phyloP scores from a whole-genome alignment of 2,888 invertebrate species.

The Dicycla oo region DNA sequence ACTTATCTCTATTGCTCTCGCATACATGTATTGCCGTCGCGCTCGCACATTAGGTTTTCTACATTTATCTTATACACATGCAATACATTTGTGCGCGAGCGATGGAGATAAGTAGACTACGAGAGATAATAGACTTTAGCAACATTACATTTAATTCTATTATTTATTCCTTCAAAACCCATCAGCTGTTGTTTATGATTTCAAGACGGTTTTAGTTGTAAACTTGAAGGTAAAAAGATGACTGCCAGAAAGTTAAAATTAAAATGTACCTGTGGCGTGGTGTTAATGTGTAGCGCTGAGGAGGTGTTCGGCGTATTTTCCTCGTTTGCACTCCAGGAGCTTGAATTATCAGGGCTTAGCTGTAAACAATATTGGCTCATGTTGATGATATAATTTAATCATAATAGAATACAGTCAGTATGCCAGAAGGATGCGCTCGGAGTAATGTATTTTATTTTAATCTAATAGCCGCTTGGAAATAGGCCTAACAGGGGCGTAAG shows the following conservation, averaged over 20 bases:
- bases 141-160: background rate
- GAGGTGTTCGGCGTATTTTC: constrained; percentile 80
- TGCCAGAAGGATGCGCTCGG: too few relatives aligned
- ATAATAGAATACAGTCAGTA: background rate
- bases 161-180: too few relatives aligned
- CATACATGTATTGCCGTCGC: too few relatives aligned
- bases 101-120: too few relatives aligned
- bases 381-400: background rate
- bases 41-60: too few relatives aligned
- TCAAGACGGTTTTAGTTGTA: background rate
- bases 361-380: constrained; percentile 57
- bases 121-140: too few relatives aligned
- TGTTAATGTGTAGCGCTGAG: constrained; percentile 86
- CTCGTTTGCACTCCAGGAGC: constrained; percentile 80
- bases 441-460: background rate
- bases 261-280: constrained; percentile 82
- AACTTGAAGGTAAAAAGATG: background rate
- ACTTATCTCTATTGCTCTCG: too few relatives aligned
- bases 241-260: background rate
- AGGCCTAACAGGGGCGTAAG: too few relatives aligned
- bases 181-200: background rate
- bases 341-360: constrained; percentile 84
- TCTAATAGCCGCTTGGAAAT: background rate
- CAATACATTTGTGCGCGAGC: too few relatives aligned
- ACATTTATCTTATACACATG: too few relatives aligned